Evolutionary conservation across 2,888 invertebrate genomes (phyloP).

Genomic region (Sceliomorpha sp.): DNA sequence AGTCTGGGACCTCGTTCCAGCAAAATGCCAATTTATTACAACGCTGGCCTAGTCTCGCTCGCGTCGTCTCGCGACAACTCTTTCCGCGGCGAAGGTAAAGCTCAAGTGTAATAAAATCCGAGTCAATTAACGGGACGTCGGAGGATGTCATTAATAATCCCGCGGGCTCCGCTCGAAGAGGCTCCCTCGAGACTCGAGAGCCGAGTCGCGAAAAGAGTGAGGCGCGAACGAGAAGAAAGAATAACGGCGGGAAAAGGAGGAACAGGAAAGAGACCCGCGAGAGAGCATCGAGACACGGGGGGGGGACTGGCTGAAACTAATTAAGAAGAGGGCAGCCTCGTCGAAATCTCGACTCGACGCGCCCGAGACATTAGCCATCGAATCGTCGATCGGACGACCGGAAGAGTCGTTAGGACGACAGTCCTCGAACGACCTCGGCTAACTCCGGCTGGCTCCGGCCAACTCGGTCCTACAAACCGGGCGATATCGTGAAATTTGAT

Average conservation of each 20-base stretch:
- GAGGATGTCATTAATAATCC: slow-evolving; percentile 72
- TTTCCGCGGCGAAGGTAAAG: slow-evolving; percentile 57
- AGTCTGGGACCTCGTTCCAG: slow-evolving; percentile 12
- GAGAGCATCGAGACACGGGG: no score
- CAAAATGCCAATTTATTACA: slow-evolving; percentile 60
- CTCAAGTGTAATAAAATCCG: slow-evolving; percentile 71
- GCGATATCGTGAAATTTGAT: no score
- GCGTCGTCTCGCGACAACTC: slow-evolving; percentile 57
- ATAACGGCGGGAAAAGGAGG: slow-evolving; percentile 18
- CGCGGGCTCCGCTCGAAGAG: slow-evolving; percentile 50
- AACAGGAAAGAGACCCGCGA: background rate
- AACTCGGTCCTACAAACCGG: no score
- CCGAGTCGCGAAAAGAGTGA: slow-evolving; percentile 27
- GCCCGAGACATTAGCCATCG: no score
- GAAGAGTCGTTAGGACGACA: no score
- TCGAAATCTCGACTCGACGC: no score
- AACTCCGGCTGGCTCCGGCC: no score
- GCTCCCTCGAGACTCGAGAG: slow-evolving; percentile 34
- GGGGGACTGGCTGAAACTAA: no score
- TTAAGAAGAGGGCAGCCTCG: no score
- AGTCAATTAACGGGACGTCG: slow-evolving; percentile 74
- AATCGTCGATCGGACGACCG: no score
- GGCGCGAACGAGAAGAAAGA: slow-evolving; percentile 12
- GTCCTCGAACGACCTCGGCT: no score
- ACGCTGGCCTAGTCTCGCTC: slow-evolving; percentile 38